Base-by-base conservation (phyloP, 1,140 invertebrate genomes). In the Drosophila auraria region DNA sequence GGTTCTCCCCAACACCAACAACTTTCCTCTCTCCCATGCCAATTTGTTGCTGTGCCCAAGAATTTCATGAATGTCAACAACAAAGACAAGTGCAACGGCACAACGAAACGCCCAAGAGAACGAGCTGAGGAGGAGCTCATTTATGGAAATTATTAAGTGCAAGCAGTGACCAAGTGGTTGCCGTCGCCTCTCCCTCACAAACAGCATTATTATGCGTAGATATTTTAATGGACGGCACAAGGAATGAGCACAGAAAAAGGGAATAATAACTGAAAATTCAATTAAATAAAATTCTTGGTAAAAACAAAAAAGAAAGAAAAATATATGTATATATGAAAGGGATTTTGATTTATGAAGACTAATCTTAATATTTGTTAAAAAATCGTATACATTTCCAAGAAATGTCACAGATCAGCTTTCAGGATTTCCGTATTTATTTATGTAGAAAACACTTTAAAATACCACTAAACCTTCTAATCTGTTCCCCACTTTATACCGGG, bases 61-160 rank as follows among this genome's bases (percentile, higher is more conserved):
- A 87, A 80, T 81, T 69, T 64, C 66, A 36, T 49, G 53, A 54
- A 79, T 79, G 75, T 69, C 25, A 73, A 73, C 72, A 82, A 78
- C 38, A 57, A 82, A 44, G n/a, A 59, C 54, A 59, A 80, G 50
- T 70, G 76, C 54, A 78, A 8, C 61, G 53, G 53, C 53, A 49
- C 64, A 66, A 65, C 2, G 11, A 64, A 42, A 64, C 47, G 54
- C 66, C 76, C 76, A 62, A 79, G 60, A 72, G 38, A 78, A 60
- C 27, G 45, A n/a, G 1, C 11, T 14, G 51, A 38, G 30, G 66
- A 63, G 75, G 42, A 54, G 60, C 54, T 72, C 76, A 79, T 79
- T 79, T 79, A 79, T 79, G 77, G 77, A 79, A 79, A 79, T 79
- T 79, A 79, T 79, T 72, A 79, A 64, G 66, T 79, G 76, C 76